Conservation (phyloP, 53 echinoderm and acorn worm species). For the Temnopleurus reevesii region DNA sequence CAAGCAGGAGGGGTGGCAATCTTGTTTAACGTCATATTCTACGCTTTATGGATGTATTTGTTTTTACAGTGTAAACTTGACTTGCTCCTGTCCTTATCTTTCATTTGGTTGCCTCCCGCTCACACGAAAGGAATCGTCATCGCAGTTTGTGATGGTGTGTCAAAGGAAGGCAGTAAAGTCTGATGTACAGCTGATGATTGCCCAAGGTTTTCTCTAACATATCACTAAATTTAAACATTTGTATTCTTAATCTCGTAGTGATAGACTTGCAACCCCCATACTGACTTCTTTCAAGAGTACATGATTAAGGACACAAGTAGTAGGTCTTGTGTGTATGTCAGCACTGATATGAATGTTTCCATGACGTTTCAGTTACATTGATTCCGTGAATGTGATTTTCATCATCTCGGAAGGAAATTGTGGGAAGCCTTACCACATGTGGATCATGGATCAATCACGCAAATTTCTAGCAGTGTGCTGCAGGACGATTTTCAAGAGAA, state of each 20-base stretch:
- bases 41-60: conserved; percentile 3
- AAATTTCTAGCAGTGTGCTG: no score
- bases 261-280: neutral
- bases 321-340: neutral
- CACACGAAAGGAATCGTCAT: neutral
- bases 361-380: neutral
- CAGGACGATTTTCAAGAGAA: no score
- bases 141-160: neutral
- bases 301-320: neutral
- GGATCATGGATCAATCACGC: no score
- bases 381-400: neutral
- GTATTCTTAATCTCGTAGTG: neutral
- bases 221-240: conserved; percentile 33
- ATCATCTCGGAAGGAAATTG: no score
- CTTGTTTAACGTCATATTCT: conserved; percentile 5
- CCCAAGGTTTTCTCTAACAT: neutral
- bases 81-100: conserved; percentile 4
- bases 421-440: no score
- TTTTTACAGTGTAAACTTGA: conserved; percentile 22
- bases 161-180: conserved; percentile 3
- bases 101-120: neutral
- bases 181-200: conserved; percentile 6
- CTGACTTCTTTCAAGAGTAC: neutral
- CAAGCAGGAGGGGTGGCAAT: neutral
- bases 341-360: neutral